A percentile compares a stretch with the other conserved stretches of the same genome.
Evolutionary conservation across 2,888 invertebrate genomes (phyloP).

Genomic region (Odontocerum albicorne): DNA sequence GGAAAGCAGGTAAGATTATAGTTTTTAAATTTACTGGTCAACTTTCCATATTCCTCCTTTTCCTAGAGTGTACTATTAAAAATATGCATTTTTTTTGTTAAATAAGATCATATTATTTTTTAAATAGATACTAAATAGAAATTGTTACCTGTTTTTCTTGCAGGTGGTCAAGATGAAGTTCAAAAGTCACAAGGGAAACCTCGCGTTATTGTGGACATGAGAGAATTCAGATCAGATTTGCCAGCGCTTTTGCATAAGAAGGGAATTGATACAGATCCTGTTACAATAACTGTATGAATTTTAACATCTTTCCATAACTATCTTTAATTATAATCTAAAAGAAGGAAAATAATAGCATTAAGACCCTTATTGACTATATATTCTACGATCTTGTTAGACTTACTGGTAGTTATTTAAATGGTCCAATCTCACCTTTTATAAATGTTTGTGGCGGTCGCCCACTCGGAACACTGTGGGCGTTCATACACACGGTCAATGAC

Average conservation of each 20-base stretch:
- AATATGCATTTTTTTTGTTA: too few relatives aligned
- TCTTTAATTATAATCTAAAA: too few relatives aligned
- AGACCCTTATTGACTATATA: too few relatives aligned
- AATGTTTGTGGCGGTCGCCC: too few relatives aligned
- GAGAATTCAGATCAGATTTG: conserved; percentile 96
- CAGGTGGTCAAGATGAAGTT: conserved; percentile 51
- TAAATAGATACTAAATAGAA: conserved; percentile 17
- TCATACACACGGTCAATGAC: too few relatives aligned
- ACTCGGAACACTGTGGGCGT: too few relatives aligned
- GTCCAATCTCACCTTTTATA: too few relatives aligned
- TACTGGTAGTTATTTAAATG: too few relatives aligned
- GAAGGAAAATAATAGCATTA: too few relatives aligned
- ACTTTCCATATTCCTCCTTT: too few relatives aligned
- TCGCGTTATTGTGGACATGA: conserved; percentile 88
- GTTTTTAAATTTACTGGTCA: too few relatives aligned
- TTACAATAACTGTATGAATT: conserved; percentile 70
- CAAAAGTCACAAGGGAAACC: conserved; percentile 44
- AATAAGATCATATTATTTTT: not conserved
- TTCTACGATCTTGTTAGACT: too few relatives aligned
- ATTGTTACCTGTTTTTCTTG: conserved; percentile 18
- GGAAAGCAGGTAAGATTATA: conserved; percentile 68
- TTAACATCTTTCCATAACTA: not conserved
- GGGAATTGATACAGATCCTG: conserved; percentile 88
- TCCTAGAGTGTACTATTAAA: not conserved
- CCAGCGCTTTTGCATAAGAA: conserved; percentile 91